Percentiles rank a stretch among this genome's conserved stretches.
Conservation (phyloP, 2,888 invertebrate species). For the Machimus rusticus region DNA sequence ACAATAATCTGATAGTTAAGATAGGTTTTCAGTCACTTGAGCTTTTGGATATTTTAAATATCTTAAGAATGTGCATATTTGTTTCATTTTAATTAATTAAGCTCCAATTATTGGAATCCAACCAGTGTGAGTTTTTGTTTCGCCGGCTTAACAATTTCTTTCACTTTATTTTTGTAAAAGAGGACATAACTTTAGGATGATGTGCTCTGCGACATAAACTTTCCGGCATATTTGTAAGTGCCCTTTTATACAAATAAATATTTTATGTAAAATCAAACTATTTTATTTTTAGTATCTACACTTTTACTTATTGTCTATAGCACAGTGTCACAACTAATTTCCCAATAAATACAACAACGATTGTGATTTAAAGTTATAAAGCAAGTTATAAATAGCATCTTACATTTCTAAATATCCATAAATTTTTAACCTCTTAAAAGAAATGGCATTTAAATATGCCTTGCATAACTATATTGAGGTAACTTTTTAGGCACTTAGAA, state of each 20-base stretch:
- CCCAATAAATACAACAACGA: not conserved
- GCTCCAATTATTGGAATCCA: conserved; percentile 20
- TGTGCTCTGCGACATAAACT: conserved; percentile 17
- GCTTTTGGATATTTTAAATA: conserved; percentile 30
- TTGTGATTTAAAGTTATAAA: not conserved
- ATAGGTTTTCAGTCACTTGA: conserved; percentile 34
- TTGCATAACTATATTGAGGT: not conserved
- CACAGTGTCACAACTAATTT: not conserved
- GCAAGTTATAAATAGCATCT: not conserved
- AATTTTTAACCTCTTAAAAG: not conserved
- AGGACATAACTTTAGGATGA: conserved; percentile 28
- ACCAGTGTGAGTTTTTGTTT: conserved; percentile 33
- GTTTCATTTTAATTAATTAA: conserved; percentile 1
- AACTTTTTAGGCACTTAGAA: not conserved
- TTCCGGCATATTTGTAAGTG: conserved; percentile 39
- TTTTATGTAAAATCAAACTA: conserved; percentile 30
- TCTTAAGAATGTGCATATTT: conserved; percentile 1
- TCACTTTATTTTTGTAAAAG: conserved; percentile 15
- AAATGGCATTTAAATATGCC: not conserved
- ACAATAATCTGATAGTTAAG: conserved; percentile 39
- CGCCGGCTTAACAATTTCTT: conserved; percentile 28
- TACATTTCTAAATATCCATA: not conserved
- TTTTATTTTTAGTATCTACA: conserved; percentile 11
- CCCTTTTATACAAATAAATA: conserved; percentile 41
- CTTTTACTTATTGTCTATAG: not conserved